These are phyloP conservation scores for Scolopax bukidnonensis DNA, from an alignment of 2,797 vertebrate genomes.

Conservation along the genomic window DNA sequence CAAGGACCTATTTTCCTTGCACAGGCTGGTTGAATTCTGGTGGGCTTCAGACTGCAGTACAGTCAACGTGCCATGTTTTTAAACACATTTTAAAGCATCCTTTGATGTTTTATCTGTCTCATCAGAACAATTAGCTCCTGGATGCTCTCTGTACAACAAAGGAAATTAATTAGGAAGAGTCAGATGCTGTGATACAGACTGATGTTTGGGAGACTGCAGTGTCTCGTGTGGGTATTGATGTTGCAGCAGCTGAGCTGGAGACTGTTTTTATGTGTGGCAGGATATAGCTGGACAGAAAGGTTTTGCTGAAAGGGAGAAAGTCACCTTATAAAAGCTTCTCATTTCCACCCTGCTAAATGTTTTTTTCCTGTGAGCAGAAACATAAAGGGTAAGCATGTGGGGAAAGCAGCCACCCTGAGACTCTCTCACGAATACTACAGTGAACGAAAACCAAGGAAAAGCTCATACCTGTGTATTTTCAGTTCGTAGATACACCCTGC, in stretches of 20 bases:
- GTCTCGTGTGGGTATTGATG: neutral
- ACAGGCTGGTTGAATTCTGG: neutral
- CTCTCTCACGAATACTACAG: neutral
- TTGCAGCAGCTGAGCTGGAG: neutral
- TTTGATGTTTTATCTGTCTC: constrained; percentile 56
- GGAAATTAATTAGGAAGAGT: constrained; percentile 71
- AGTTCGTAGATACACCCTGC: neutral
- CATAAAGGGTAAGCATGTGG: rapidly evolving
- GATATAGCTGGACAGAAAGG: neutral
- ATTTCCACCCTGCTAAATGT: neutral
- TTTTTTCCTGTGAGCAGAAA: neutral
- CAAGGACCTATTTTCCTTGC: neutral
- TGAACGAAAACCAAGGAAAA: neutral
- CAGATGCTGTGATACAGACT: constrained; percentile 29
- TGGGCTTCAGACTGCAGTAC: neutral
- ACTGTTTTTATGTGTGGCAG: neutral
- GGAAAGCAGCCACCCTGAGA: neutral
- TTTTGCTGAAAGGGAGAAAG: neutral
- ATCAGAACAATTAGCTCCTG: constrained; percentile 68
- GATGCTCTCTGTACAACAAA: constrained; percentile 35
- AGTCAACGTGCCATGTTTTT: neutral
- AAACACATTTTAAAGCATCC: neutral
- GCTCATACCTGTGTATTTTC: neutral
- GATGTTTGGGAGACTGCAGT: neutral
- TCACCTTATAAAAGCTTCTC: neutral